phyloP scores from a whole-genome alignment of 2,797 vertebrate species.

The Periparus ater region DNA sequence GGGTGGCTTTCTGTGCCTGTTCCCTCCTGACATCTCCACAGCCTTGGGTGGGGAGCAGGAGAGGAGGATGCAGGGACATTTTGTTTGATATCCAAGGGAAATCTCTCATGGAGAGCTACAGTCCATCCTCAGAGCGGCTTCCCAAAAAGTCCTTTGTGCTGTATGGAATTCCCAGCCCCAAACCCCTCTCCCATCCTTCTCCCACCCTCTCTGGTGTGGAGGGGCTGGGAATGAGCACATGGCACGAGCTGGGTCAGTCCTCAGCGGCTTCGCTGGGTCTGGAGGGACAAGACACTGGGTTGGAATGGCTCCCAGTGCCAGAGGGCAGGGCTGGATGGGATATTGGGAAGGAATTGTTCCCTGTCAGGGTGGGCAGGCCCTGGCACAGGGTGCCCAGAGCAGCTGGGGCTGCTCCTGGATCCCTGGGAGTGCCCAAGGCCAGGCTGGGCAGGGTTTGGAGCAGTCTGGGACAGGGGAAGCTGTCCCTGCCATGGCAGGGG shows the following conservation, averaged over 20 bases:
- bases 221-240: not conserved
- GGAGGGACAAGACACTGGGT: not conserved
- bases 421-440: not conserved
- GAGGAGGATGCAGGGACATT: not conserved
- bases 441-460: not conserved
- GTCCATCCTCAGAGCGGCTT: not conserved
- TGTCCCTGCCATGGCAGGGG: not conserved
- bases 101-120: not conserved
- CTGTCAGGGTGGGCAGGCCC: not conserved
- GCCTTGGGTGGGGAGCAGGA: not conserved
- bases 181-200: not conserved
- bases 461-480: fast-evolving
- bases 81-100: not conserved
- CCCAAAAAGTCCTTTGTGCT: not conserved
- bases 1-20: not conserved
- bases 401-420: not conserved
- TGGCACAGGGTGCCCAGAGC: not conserved
- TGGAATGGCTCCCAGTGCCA: not conserved
- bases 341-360: not conserved
- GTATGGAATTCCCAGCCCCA: not conserved
- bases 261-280: not conserved
- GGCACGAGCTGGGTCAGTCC: not conserved
- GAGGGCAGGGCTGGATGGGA: not conserved
- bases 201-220: not conserved
- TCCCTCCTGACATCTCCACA: not conserved